Base-by-base conservation (phyloP, 2,113 vertebrate species). In the Arothron firmamentum region DNA sequence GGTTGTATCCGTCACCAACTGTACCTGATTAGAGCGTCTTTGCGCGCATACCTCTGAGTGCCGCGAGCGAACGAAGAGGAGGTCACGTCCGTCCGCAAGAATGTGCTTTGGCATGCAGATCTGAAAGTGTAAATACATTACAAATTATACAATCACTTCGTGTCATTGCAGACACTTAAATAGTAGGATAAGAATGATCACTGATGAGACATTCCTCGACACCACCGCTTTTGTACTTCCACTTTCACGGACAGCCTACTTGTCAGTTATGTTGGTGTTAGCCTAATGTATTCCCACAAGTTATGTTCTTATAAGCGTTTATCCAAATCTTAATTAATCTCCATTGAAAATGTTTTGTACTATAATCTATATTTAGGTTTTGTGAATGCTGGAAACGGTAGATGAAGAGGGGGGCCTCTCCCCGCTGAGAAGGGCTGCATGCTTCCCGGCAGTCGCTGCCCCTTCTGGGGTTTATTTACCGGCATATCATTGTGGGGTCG, bases 371-470 rank as follows among this genome's bases (percentile, higher is more conserved):
- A 70, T 80, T 81, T 76, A 79, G 77, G 41, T 13, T 9, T 25
- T 47, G 65, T 78, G 68, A 82, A 58, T 50, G 18, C 8, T 51
- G 79, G 85, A 68, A 69, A 48, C 4, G 34, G 59, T 65, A 19
- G 51, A 43, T 34, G 56, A 7, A 56, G 80, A 81, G 25, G 57
- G 57, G 59, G 71, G 55, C 5, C 57, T 51, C 57, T 46, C 42
- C n/a, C 34, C 1, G 34, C 52, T 60, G 16, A 43, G 21, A 56
- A 56, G 64, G 54, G 46, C 47, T 25, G 62, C 23, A 16, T 54
- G 70, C 62, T 91, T 90, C 87, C 88, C 80, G 82, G 87, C 79
- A 91, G 83, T 52, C 65, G 31, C 74, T 64, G 51, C 83, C 75
- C 63, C 75, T 59, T 16, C 52, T 16, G 45, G 55, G 65, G 23